phyloP scores from a whole-genome alignment of 2,113 vertebrate species.

The Boulengeromyrus knoepffleri region DNA sequence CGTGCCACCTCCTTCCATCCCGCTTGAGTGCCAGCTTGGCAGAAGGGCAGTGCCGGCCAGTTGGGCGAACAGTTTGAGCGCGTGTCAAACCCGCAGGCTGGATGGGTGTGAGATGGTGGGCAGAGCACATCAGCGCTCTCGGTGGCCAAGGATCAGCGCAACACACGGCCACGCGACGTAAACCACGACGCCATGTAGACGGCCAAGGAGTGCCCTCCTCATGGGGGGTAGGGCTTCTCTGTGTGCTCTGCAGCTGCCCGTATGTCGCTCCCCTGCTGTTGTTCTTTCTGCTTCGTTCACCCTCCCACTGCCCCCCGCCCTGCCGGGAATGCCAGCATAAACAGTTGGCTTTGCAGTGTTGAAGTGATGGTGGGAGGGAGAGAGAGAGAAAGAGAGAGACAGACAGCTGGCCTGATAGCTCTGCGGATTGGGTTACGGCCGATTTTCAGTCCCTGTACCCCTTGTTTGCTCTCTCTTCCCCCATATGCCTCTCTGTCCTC shows the following conservation, averaged over 20 bases:
- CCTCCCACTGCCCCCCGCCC: background rate
- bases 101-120: slow-evolving; percentile 36
- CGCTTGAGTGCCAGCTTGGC: slow-evolving; percentile 32
- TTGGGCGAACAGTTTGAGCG: slow-evolving; percentile 44
- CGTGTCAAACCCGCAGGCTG: slow-evolving; percentile 30
- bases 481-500: background rate
- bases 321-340: slow-evolving; percentile 16
- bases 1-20: slow-evolving; percentile 46
- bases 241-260: background rate
- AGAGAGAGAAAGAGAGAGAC: slow-evolving; percentile 21
- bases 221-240: background rate
- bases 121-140: slow-evolving; percentile 21
- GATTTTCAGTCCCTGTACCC: slow-evolving; percentile 9
- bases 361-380: slow-evolving; percentile 28
- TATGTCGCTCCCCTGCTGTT: background rate
- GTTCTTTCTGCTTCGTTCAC: background rate
- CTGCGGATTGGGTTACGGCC: slow-evolving; percentile 32
- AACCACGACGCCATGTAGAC: background rate
- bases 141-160: slow-evolving; percentile 13
- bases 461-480: background rate
- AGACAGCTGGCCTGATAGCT: background rate
- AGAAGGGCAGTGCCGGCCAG: slow-evolving; percentile 27
- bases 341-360: slow-evolving; percentile 26
- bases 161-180: background rate
- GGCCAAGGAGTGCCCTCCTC: background rate